Conservation (phyloP, 2,113 vertebrate genomes). For the Psilopogon haemacephalus region DNA sequence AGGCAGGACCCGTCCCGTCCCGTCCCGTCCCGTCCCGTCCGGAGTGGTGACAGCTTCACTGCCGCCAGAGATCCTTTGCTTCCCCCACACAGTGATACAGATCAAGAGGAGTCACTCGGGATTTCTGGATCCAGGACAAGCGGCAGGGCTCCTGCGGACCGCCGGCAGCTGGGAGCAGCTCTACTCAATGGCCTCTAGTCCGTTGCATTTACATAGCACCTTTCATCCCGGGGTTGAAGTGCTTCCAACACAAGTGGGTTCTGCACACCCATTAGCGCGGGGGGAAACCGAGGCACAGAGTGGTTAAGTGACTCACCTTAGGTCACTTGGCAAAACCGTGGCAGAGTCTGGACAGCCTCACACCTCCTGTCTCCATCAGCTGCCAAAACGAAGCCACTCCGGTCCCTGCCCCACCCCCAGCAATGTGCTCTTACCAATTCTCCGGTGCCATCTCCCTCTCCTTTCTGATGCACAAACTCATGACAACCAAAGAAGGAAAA, state of each 20-base stretch:
- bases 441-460: constrained; percentile 21
- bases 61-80: not conserved
- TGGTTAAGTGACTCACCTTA: constrained; percentile 17
- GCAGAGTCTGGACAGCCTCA: constrained; percentile 14
- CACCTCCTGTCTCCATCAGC: not conserved
- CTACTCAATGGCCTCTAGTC: constrained; percentile 30
- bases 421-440: not conserved
- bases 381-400: not conserved
- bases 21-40: not conserved
- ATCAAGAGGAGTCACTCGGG: not conserved
- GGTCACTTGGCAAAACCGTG: not conserved
- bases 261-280: not conserved
- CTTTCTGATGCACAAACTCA: constrained; percentile 20
- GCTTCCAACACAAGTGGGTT: constrained; percentile 9
- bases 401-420: constrained; percentile 29
- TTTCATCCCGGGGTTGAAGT: constrained; percentile 51
- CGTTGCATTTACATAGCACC: constrained; percentile 58
- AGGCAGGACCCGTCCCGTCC: not conserved
- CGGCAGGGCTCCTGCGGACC: not conserved
- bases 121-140: not conserved
- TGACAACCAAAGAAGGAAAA: not conserved
- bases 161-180: not conserved
- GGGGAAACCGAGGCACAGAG: constrained; percentile 50
- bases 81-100: not conserved
- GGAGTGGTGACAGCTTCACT: not conserved